Base-by-base conservation (phyloP, 2,888 invertebrate species). In the Alcis repandata region DNA sequence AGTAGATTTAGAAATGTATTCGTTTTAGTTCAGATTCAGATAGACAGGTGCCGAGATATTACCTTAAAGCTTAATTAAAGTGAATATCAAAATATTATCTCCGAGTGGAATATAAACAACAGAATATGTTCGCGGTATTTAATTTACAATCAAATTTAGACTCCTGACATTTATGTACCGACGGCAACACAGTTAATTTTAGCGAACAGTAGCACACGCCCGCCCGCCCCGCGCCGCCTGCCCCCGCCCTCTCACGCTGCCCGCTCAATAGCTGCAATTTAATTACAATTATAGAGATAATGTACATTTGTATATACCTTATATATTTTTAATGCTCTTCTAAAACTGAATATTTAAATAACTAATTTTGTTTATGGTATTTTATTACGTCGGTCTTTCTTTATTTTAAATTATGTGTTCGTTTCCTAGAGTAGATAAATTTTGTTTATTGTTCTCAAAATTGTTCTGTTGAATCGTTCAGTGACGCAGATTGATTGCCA, bases 111-210 rank as follows among this genome's bases (percentile, higher is more conserved):
- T 17, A 41, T 52, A 9, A 20, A 27, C 15, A 54, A 54, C 15
- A 54, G 27, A 54, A 54, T 19, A 36, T 40, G 53, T 43, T 36
- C 32, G 33, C 33, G 33, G 54, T 32, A 27, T 52, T 63, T 67
- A 61, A 68, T 67, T 63, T 60, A 64, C 62, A 62, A 49, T 68
- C 64, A 40, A 59, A 65, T 63, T 68, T 69, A 66, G 68, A 64
- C 66, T 57, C 54, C 36, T 72, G 69, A 71, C 69, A 72, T 72
- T 69, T 71, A 63, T 66, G 64, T 53, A 46, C n/a, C 53, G 58
- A 56, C 64, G 56, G 58, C 63, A 63, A 56, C 59, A 60, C 56
- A 58, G 67, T 69, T 73, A 69, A 71, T 66, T 48, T 67, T 73
- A 73, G 71, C 52, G 52, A 63, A 56, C 54, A 38, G 48, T 51